A percentile compares a stretch with the other conserved stretches of the same genome.
Evolutionary conservation across 2,888 invertebrate species (phyloP).

Genomic region (Microchrysa polita): DNA sequence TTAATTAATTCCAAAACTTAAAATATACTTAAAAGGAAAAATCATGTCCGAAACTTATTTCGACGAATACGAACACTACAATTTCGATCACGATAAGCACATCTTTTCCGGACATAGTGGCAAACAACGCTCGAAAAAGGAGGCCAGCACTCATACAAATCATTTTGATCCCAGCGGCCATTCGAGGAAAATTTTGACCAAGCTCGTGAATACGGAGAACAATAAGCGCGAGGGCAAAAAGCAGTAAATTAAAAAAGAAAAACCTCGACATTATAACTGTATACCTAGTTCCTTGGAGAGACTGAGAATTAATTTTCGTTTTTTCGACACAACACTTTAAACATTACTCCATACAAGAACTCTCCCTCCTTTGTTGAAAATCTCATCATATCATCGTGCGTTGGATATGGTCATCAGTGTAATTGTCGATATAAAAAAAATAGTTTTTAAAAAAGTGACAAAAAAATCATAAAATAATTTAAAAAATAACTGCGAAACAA

Average conservation of each 20-base stretch:
- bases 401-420: too few relatives aligned
- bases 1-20: too few relatives aligned
- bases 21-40: slow-evolving; percentile 49
- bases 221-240: slow-evolving; percentile 71
- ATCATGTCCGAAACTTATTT: slow-evolving; percentile 85
- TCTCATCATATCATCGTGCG: slow-evolving; percentile 16
- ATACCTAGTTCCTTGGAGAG: background rate
- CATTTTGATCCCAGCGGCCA: slow-evolving; percentile 93
- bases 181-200: slow-evolving; percentile 89
- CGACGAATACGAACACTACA: slow-evolving; percentile 94
- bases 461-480: slow-evolving; percentile 24
- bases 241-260: background rate
- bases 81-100: slow-evolving; percentile 92
- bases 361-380: background rate
- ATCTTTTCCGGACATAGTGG: slow-evolving; percentile 88
- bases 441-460: slow-evolving; percentile 13
- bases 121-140: slow-evolving; percentile 89
- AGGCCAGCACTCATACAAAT: slow-evolving; percentile 88
- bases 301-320: slow-evolving; percentile 21
- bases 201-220: slow-evolving; percentile 83
- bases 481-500: slow-evolving; percentile 15
- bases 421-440: slow-evolving; percentile 14
- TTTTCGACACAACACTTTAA: background rate
- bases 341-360: too few relatives aligned
- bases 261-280: too few relatives aligned